A percentile compares a stretch with the other conserved stretches of the same genome.
Conservation (phyloP, 2,888 invertebrate species). For the Ceriagrion tenellum region DNA sequence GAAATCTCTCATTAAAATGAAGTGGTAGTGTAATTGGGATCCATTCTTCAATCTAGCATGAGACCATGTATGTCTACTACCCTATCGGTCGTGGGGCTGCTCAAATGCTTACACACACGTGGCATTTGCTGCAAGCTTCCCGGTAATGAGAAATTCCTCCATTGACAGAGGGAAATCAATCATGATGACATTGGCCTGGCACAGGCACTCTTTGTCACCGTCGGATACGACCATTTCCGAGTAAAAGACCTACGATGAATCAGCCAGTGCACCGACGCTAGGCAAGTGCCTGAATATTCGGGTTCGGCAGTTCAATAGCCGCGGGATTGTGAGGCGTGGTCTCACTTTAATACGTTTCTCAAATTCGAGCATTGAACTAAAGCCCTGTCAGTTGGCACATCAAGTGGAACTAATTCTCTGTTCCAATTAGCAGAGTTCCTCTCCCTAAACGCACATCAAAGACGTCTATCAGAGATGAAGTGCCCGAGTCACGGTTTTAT, state of each 20-base stretch:
- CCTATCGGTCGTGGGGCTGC: not conserved
- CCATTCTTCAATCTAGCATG: not conserved
- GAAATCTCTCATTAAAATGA: not conserved
- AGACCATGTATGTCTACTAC: not conserved
- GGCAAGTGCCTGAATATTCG: not conserved
- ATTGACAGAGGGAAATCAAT: not conserved
- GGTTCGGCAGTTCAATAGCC: not conserved
- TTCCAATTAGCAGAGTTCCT: not conserved
- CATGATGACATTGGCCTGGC: not conserved
- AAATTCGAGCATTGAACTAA: not conserved
- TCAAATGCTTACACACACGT: not conserved
- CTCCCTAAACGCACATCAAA: not conserved
- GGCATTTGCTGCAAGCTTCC: not conserved
- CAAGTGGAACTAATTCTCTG: not conserved
- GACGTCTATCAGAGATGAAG: not conserved
- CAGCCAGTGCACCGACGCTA: not conserved
- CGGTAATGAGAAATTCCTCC: slow-evolving; percentile 8
- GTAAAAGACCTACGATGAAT: not conserved
- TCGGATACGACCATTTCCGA: not conserved
- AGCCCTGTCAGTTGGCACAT: not conserved
- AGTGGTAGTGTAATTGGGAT: not conserved
- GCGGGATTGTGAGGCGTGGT: not conserved
- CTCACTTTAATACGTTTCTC: not conserved
- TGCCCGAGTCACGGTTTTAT: not conserved
- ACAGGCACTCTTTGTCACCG: not conserved